Evolutionary conservation across 92 coral and sea anemone genomes (phyloP), one percentile per base, ranked within the genome.

Genomic region (Micromussa lordhowensis): DNA sequence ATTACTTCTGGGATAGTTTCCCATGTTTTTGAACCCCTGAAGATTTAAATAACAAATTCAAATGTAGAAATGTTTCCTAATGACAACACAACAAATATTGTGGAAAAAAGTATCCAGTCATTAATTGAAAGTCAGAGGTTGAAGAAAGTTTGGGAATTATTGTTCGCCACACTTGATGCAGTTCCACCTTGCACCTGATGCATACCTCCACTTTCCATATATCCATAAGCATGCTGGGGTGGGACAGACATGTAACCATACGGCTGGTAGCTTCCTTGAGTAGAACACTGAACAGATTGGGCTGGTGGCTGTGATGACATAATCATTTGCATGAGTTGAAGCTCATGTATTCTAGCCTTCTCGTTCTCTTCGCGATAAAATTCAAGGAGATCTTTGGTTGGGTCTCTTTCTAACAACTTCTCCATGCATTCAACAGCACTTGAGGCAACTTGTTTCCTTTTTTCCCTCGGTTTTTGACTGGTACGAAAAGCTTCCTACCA

Each of bases 351-450:
- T 87, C 90, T 68, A 15, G 91, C 72, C 36, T 80, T 87, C 63
- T 87, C 81, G 64, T 87, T 87, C 70, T 87, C 86, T 80, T 79
- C 81, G 22, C 82, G 75, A n/a, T 66, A 88, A 82, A 82, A 88
- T 6, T 88, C 80, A 12, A 82, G 91, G n/a, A 82, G 82, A 29
- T 88, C 91, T 82, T 88, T 88, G 75, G 87, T 58, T 82, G 91
- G 87, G 82, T 87, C 79, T 61, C 77, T 87, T 53, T 75, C 82
- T 18, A 88, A 82, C 53, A 82, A 58, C 82, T 88, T 88, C 68
- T 88, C 82, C 82, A 75, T 76, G 34, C 76, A 82, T 58, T 82
- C 87, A 44, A 88, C 66, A 88, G 87, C 87, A 66, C 79, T 64
- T 87, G 79, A 77, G 38, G 82, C 57, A 44, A 77, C 26, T 7